Base-by-base conservation (phyloP, 2,113 vertebrate genomes). In the Ceuthmochares aereus region DNA sequence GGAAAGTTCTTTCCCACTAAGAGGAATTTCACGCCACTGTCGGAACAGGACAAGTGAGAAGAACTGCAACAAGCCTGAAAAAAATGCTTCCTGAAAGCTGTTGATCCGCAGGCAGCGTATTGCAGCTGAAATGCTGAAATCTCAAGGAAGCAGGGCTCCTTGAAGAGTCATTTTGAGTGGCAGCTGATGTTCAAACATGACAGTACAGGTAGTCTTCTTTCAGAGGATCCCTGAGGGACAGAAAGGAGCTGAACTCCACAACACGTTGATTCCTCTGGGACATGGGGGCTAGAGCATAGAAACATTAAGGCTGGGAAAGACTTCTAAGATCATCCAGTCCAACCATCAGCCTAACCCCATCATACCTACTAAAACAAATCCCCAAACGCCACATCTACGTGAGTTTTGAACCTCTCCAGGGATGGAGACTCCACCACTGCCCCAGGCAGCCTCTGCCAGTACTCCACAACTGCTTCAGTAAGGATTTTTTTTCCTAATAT, bases 161-260 rank as follows among this genome's bases (percentile, higher is more conserved):
- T 4, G 4, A 75, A 63, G 5, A 78, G 37, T 10, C 3, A 3
- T 20, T 60, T 51, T n/a, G 4, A n/a, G 19, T 22, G 19, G 32
- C 68, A 74, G 49, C 1, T 37, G 56, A 49, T 78, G 72, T 58
- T 79, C 40, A 69, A 14, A 64, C 5, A 5, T 1, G 14, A 59
- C 0, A 2, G 58, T 9, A 18, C 25, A 32, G 32, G 22, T 21
- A 22, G 3, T 4, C 10, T 20, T 67, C 30, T 47, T 26, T 0
- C 1, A 55, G 52, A 81, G 27, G 30, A 64, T 12, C 37, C 27
- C 18, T 56, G 19, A 64, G 54, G 23, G 10, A 34, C 32, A 58
- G 45, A 45, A 51, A 42, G 80, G 54, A 88, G n/a, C 40, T n/a
- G 23, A 68, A 56, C 16, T 42, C 26, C 60, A 21, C 26, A 51